Evolutionary conservation across 2,888 invertebrate genomes (phyloP).

Genomic region (Tetragonisca angustula): DNA sequence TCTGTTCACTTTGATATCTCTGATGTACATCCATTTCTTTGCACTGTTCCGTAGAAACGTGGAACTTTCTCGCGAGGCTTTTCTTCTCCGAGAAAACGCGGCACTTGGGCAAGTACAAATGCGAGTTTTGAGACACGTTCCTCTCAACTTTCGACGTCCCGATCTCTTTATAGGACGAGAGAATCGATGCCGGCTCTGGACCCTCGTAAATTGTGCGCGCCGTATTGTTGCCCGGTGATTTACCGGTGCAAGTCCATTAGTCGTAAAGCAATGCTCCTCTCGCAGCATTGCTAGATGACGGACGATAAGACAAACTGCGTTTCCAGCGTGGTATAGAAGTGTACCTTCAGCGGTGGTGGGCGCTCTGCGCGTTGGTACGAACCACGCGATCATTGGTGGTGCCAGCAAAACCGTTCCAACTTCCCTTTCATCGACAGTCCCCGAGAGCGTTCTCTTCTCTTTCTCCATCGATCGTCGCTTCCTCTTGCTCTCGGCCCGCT

Average conservation of each 20-base stretch:
- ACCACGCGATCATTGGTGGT: slow-evolving; percentile 42
- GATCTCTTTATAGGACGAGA: slow-evolving; percentile 64
- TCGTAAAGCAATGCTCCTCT: slow-evolving; percentile 75
- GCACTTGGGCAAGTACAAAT: too few species aligned
- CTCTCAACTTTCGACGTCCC: slow-evolving; percentile 52
- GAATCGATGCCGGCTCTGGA: slow-evolving; percentile 65
- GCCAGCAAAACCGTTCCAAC: slow-evolving; percentile 56
- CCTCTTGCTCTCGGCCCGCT: slow-evolving; percentile 44
- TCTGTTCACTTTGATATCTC: too few species aligned
- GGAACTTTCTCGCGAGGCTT: too few species aligned
- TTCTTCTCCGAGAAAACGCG: too few species aligned
- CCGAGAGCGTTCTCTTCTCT: slow-evolving; percentile 36
- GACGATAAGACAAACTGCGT: slow-evolving; percentile 75
- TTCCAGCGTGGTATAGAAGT: slow-evolving; percentile 48
- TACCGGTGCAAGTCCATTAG: slow-evolving; percentile 79
- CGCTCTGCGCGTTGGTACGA: neutral
- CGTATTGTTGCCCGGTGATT: slow-evolving; percentile 75
- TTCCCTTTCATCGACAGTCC: slow-evolving; percentile 69
- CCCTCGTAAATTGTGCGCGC: slow-evolving; percentile 73
- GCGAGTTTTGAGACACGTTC: too few species aligned
- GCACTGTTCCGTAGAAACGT: too few species aligned
- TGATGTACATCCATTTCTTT: too few species aligned
- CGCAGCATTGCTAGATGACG: slow-evolving; percentile 71
- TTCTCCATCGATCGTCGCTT: slow-evolving; percentile 29
- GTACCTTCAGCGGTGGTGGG: slow-evolving; percentile 12